Evolutionary conservation across 2,113 vertebrate species (phyloP).

Genomic region (Gobio gobio): DNA sequence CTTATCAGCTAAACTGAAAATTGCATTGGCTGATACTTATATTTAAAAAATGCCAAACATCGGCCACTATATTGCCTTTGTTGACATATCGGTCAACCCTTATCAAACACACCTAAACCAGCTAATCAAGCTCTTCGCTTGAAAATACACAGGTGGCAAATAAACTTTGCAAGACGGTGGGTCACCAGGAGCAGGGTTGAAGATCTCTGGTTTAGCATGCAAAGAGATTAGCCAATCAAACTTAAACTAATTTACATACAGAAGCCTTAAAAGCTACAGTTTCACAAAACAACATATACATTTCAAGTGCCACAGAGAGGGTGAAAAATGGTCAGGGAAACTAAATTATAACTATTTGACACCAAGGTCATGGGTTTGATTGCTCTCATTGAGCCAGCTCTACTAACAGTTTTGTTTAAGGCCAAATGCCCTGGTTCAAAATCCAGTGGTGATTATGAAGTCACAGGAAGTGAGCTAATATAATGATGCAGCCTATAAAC

Average conservation of each 20-base stretch:
- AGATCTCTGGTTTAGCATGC: no score
- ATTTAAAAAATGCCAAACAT: background rate
- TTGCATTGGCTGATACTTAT: background rate
- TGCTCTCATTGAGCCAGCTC: background rate
- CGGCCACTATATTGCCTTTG: background rate
- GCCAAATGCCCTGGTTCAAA: background rate
- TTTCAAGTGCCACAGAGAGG: background rate
- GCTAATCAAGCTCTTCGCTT: no score
- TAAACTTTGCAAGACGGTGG: no score
- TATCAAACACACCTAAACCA: no score
- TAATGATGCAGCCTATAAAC: background rate
- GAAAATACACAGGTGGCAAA: no score
- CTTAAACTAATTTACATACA: background rate
- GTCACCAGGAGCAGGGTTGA: no score
- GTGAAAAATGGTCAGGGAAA: background rate
- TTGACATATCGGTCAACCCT: background rate
- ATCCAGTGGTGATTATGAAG: background rate
- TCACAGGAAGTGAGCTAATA: conserved; percentile 23
- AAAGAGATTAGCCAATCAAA: background rate
- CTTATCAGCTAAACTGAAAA: background rate
- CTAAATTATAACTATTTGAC: background rate
- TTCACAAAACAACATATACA: background rate
- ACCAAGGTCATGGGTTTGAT: background rate
- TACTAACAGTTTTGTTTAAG: background rate
- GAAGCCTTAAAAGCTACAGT: background rate